A percentile compares a stretch with the other conserved stretches of the same genome.
Conservation (phyloP, 2,888 invertebrate species). For the Spilosoma lubricipeda region DNA sequence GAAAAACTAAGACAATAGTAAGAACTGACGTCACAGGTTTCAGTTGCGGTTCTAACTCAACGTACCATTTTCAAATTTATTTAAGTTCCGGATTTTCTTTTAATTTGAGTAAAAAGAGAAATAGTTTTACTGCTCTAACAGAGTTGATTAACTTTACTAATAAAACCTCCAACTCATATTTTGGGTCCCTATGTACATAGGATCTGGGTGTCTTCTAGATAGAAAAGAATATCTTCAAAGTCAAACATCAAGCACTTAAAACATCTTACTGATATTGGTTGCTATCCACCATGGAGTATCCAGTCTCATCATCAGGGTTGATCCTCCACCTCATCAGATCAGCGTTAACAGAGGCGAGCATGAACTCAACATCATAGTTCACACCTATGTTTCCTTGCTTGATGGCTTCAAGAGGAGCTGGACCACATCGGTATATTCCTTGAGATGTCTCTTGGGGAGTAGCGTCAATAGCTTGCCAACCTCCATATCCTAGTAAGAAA, state of each 20-base stretch:
- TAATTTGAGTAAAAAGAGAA: background rate
- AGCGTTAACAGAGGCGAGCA: conserved; percentile 94
- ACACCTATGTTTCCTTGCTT: conserved; percentile 91
- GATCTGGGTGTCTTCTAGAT: too few relatives aligned
- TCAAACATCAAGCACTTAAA: background rate
- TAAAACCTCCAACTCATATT: background rate
- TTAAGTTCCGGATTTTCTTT: background rate
- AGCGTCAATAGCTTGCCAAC: conserved; percentile 96
- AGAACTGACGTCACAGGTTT: background rate
- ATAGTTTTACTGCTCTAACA: too few relatives aligned
- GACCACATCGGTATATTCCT: conserved; percentile 91
- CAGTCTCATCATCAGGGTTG: conserved; percentile 87
- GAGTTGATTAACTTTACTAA: background rate
- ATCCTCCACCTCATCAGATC: conserved; percentile 93
- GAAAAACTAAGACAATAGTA: background rate
- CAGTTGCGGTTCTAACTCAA: background rate
- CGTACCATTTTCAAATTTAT: background rate
- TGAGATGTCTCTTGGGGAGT: conserved; percentile 94
- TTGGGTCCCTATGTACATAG: background rate
- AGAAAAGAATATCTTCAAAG: background rate
- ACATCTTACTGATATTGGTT: conserved; percentile 90
- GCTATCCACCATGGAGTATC: conserved; percentile 89
- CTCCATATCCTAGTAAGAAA: conserved; percentile 89
- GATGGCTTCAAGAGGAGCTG: conserved; percentile 92
- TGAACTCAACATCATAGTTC: conserved; percentile 91